Percentiles rank a stretch among this genome's conserved stretches.
Evolutionary conservation across 2,797 vertebrate genomes (phyloP).

Genomic region (Geotrypetes seraphini): DNA sequence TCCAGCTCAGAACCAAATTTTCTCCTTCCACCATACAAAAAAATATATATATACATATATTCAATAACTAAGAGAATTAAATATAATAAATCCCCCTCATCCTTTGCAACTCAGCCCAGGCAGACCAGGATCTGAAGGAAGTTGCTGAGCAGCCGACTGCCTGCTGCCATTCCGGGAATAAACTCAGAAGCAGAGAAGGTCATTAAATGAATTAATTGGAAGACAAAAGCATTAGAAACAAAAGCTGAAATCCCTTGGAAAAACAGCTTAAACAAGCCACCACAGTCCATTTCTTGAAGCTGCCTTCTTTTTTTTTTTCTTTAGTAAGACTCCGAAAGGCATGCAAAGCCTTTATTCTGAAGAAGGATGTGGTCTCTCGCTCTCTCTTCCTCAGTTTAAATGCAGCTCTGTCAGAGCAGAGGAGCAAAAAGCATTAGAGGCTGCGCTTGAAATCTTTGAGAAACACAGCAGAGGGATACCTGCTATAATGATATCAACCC

Average conservation of each 20-base stretch:
- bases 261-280: conserved; percentile 27
- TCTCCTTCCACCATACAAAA: too few species aligned
- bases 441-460: conserved; percentile 37
- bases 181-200: conserved; percentile 32
- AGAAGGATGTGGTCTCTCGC: conserved; percentile 36
- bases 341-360: conserved; percentile 27
- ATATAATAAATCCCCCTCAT: conserved; percentile 22
- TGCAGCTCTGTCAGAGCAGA: conserved; percentile 43
- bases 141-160: conserved; percentile 34
- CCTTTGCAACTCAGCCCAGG: conserved; percentile 28
- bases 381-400: conserved; percentile 19
- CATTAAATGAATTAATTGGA: conserved; percentile 53
- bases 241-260: conserved; percentile 40
- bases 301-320: conserved; percentile 27
- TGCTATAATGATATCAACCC: conserved; percentile 41
- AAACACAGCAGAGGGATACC: conserved; percentile 38
- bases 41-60: too few species aligned
- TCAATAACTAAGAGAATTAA: conserved; percentile 13
- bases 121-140: conserved; percentile 32
- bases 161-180: conserved; percentile 28
- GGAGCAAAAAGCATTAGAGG: conserved; percentile 39
- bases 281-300: conserved; percentile 20
- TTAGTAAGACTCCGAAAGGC: conserved; percentile 15
- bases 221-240: conserved; percentile 38
- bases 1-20: too few species aligned